These are phyloP conservation scores for Phyllostomus discolor DNA, from an alignment of 2,113 vertebrate genomes.

Conservation along the genomic window DNA sequence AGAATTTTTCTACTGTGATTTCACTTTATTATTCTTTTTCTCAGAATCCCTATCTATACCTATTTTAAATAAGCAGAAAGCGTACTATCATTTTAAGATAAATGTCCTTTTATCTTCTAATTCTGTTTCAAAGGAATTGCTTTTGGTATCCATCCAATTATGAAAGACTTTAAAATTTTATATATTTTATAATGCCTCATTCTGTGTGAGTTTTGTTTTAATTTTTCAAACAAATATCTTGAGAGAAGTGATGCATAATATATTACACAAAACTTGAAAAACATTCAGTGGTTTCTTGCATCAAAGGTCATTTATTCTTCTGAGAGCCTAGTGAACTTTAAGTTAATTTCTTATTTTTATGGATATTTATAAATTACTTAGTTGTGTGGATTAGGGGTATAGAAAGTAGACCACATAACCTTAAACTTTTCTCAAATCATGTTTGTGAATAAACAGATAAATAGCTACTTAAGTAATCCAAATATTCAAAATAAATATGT, in stretches of 20 bases:
- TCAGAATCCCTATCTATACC: not conserved
- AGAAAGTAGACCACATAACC: constrained; percentile 9
- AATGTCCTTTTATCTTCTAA: constrained; percentile 27
- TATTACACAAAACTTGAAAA: constrained; percentile 54
- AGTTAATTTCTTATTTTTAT: constrained; percentile 73
- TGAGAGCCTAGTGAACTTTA: constrained; percentile 71
- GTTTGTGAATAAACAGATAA: constrained; percentile 29
- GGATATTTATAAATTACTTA: constrained; percentile 75
- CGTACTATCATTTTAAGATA: constrained; percentile 23
- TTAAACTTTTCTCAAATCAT: constrained; percentile 20
- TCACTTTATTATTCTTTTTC: not conserved
- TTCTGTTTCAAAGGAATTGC: not conserved
- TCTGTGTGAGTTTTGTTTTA: not conserved
- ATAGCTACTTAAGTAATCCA: not conserved
- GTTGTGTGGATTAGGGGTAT: constrained; percentile 8
- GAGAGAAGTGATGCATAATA: constrained; percentile 58
- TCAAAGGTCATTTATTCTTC: constrained; percentile 75
- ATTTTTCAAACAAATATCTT: constrained; percentile 55
- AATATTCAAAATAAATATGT: not conserved
- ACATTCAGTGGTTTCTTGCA: constrained; percentile 55
- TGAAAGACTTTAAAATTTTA: constrained; percentile 43
- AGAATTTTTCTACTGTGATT: constrained; percentile 5
- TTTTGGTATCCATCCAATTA: constrained; percentile 26
- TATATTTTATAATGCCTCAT: constrained; percentile 27
- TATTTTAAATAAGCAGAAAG: constrained; percentile 43